Percentiles rank a stretch among this genome's conserved stretches.
phyloP scores from a whole-genome alignment of 2,888 invertebrate genomes.

The Rapana venosa region DNA sequence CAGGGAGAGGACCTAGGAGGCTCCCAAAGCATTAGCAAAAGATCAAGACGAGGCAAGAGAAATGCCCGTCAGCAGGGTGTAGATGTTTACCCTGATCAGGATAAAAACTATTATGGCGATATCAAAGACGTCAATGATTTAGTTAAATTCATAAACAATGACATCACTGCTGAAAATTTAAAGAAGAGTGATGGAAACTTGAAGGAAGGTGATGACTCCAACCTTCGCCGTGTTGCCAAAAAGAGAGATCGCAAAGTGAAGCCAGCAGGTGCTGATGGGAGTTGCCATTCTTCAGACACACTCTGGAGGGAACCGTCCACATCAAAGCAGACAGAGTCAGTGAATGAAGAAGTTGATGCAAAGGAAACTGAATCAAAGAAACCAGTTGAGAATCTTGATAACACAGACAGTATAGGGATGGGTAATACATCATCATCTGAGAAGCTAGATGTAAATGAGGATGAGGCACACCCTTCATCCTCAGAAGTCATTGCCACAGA shows the following conservation, averaged over 20 bases:
- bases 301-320: background rate
- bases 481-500: background rate
- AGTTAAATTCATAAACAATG: constrained; percentile 64
- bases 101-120: constrained; percentile 65
- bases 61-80: constrained; percentile 56
- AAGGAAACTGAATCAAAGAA: background rate
- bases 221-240: background rate
- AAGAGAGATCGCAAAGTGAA: constrained; percentile 16
- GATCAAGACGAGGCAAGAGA: constrained; percentile 21
- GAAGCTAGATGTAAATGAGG: constrained; percentile 12
- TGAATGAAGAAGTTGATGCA: background rate
- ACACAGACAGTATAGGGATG: constrained; percentile 14
- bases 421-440: constrained; percentile 31
- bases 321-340: background rate
- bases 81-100: constrained; percentile 57
- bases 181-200: background rate
- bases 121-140: constrained; percentile 60
- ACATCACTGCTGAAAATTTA: constrained; percentile 38
- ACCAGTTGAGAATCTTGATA: background rate
- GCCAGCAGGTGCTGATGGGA: background rate
- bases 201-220: background rate
- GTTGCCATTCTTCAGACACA: background rate
- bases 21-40: background rate
- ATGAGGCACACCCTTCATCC: background rate
- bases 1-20: constrained; percentile 4